These are phyloP conservation scores for Echinometra lucunter DNA, from an alignment of 53 echinoderm and acorn worm genomes.

Conservation along the genomic window DNA sequence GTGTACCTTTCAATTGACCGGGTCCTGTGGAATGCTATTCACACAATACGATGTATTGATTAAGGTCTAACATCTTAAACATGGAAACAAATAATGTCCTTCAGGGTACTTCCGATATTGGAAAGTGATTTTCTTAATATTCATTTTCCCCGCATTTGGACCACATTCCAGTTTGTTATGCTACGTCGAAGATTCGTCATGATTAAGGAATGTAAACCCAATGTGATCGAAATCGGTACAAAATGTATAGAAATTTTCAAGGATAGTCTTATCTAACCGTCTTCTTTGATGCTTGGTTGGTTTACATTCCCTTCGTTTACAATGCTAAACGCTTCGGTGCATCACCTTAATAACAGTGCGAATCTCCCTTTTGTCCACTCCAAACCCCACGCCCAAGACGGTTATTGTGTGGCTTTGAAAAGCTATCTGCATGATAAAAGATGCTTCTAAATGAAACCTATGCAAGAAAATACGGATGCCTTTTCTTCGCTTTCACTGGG, in stretches of 20 bases:
- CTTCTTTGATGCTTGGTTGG: not conserved
- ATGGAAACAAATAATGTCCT: not conserved
- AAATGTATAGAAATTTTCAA: not conserved
- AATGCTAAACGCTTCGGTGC: slow-evolving; percentile 27
- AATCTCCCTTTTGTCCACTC: slow-evolving; percentile 13
- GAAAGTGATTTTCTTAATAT: not conserved
- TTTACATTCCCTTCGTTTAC: slow-evolving; percentile 20
- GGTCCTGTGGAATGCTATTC: not conserved
- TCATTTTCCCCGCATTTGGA: not conserved
- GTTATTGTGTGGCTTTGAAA: slow-evolving; percentile 10
- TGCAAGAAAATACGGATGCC: slow-evolving; percentile 62
- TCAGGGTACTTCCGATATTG: not conserved
- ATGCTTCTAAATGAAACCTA: slow-evolving; percentile 7
- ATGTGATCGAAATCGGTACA: not conserved
- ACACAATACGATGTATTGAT: not conserved
- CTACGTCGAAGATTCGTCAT: slow-evolving; percentile 8
- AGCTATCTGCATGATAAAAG: slow-evolving; percentile 62
- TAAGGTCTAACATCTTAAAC: not conserved
- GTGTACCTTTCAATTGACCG: not conserved
- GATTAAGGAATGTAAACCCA: not conserved
- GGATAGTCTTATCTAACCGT: not conserved
- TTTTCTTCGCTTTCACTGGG: slow-evolving; percentile 28
- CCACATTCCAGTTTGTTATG: not conserved
- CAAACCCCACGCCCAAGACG: slow-evolving; percentile 53
- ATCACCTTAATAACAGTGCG: not conserved